These are phyloP conservation scores for Diprion similis DNA, from an alignment of 1,140 invertebrate genomes.

Conservation along the genomic window DNA sequence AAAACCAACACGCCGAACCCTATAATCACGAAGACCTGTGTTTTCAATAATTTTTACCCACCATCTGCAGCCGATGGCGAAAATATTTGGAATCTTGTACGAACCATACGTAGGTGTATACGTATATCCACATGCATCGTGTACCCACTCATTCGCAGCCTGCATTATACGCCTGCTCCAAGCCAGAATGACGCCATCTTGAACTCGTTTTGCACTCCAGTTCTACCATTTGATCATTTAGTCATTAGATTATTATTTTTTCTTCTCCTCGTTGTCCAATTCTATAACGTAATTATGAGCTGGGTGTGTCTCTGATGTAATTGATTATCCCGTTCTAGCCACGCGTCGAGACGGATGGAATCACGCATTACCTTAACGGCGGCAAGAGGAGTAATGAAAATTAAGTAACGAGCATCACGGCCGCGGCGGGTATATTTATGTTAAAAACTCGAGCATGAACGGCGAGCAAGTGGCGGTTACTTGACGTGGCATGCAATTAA, in stretches of 20 bases:
- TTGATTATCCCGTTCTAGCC: slow-evolving; percentile 3
- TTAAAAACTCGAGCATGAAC: neutral
- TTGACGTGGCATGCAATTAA: neutral
- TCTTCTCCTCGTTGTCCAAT: too few relatives aligned
- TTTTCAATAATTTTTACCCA: slow-evolving; percentile 8
- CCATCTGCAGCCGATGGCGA: neutral
- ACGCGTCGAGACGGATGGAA: neutral
- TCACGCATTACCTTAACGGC: neutral
- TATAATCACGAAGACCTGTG: slow-evolving; percentile 1
- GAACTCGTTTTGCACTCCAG: too few relatives aligned
- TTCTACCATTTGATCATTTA: too few relatives aligned
- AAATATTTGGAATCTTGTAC: neutral
- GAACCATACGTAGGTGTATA: too few relatives aligned
- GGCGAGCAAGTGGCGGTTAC: neutral
- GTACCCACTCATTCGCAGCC: too few relatives aligned
- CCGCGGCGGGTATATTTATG: neutral
- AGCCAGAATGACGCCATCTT: too few relatives aligned
- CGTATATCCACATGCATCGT: too few relatives aligned
- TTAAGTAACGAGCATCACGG: neutral
- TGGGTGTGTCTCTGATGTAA: too few relatives aligned
- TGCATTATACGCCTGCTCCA: too few relatives aligned
- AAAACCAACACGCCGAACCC: slow-evolving; percentile 6
- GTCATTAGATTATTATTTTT: too few relatives aligned
- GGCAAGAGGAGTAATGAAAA: neutral
- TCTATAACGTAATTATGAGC: too few relatives aligned